Evolutionary conservation across 2,888 invertebrate genomes (phyloP).

Genomic region (Drosophila setosimentum): DNA sequence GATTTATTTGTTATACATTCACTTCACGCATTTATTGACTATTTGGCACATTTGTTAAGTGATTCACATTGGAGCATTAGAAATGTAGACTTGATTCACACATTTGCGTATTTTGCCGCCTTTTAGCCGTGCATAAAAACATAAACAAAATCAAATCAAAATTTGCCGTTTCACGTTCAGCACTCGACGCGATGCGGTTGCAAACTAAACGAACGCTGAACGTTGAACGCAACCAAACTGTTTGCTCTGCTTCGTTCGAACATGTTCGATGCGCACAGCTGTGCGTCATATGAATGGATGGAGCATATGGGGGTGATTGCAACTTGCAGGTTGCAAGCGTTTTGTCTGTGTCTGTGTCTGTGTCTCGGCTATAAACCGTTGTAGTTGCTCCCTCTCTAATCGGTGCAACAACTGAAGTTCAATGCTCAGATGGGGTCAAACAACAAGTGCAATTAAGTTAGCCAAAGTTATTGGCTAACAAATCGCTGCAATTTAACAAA

Average conservation of each 20-base stretch:
- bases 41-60: constrained; percentile 14
- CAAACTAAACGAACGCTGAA: constrained; percentile 37
- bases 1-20: constrained; percentile 14
- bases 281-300: constrained; percentile 1
- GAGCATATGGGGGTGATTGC: constrained; percentile 14
- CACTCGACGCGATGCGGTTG: constrained; percentile 41
- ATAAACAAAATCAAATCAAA: constrained; percentile 56
- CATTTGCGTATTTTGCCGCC: constrained; percentile 49
- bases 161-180: constrained; percentile 35
- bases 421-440: constrained; percentile 63
- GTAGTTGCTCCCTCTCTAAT: constrained; percentile 24
- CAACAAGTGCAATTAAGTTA: constrained; percentile 59
- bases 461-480: constrained; percentile 66
- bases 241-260: background rate
- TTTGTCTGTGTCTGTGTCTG: constrained; percentile 5
- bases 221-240: constrained; percentile 10
- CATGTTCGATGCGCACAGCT: constrained; percentile 36
- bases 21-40: constrained; percentile 27
- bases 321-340: constrained; percentile 6
- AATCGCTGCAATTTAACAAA: constrained; percentile 70
- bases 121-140: constrained; percentile 51
- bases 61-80: constrained; percentile 3
- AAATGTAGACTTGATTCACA: constrained; percentile 14
- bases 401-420: constrained; percentile 50
- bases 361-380: constrained; percentile 52